phyloP scores from a whole-genome alignment of 2,113 vertebrate species.

The Phaethornis superciliosus region DNA sequence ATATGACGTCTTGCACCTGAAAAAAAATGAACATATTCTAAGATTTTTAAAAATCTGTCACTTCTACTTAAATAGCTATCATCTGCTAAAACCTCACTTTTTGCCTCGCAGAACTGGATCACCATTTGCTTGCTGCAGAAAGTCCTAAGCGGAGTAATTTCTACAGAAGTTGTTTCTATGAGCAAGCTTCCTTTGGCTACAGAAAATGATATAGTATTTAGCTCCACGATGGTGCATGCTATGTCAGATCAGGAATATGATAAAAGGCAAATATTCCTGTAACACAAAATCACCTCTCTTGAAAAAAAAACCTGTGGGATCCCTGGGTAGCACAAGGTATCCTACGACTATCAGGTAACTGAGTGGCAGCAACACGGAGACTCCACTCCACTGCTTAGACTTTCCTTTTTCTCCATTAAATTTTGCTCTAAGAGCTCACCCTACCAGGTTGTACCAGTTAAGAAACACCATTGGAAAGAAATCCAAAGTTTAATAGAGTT shows the following conservation, averaged over 20 bases:
- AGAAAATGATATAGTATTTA: background rate
- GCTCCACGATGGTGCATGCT: background rate
- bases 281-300: background rate
- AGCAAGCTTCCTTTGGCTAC: background rate
- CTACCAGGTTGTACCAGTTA: conserved; percentile 60
- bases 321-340: background rate
- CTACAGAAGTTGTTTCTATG: background rate
- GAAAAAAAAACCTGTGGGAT: background rate
- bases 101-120: background rate
- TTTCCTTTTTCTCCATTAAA: background rate
- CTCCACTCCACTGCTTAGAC: background rate
- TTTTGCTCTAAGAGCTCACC: conserved; percentile 40
- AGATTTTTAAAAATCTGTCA: background rate
- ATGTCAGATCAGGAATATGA: conserved; percentile 8
- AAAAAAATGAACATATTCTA: conserved; percentile 16
- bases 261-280: conserved; percentile 12
- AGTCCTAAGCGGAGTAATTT: background rate
- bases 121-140: background rate
- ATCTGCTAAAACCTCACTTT: background rate
- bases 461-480: conserved; percentile 63
- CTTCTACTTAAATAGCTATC: background rate
- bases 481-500: conserved; percentile 69
- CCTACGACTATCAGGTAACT: background rate
- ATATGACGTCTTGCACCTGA: conserved; percentile 1
- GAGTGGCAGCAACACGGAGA: background rate